These are phyloP conservation scores for Neodiprion lecontei DNA, from an alignment of 1,140 invertebrate species.

Conservation along the genomic window DNA sequence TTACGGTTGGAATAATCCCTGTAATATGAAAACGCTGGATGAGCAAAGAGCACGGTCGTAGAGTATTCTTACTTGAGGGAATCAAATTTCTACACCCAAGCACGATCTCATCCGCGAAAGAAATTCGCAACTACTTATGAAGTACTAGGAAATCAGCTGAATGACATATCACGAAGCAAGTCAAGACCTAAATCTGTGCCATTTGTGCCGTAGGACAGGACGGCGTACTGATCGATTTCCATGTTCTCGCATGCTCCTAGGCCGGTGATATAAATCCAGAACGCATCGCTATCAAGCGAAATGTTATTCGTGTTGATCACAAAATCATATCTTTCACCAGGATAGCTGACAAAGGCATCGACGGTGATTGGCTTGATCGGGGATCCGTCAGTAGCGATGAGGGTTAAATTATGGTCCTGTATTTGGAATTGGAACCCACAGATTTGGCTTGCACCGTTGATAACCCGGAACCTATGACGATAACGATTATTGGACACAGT, in stretches of 20 bases:
- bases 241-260: constrained; percentile 54
- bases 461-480: constrained; percentile 65
- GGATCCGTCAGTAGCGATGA: constrained; percentile 64
- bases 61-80: too few relatives aligned
- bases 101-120: not conserved
- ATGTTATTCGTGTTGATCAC: constrained; percentile 60
- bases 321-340: constrained; percentile 69
- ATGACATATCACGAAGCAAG: not conserved
- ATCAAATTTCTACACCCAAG: too few relatives aligned
- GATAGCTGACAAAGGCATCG: constrained; percentile 37
- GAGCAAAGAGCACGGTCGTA: too few relatives aligned
- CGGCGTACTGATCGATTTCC: not conserved
- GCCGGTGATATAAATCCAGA: constrained; percentile 63
- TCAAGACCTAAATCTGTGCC: not conserved
- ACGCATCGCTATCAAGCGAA: constrained; percentile 49
- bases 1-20: too few relatives aligned
- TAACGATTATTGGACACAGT: constrained; percentile 35
- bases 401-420: constrained; percentile 61
- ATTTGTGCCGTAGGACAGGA: not conserved
- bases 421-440: constrained; percentile 65
- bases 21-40: too few relatives aligned
- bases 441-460: constrained; percentile 64
- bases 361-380: constrained; percentile 52
- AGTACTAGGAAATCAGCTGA: not conserved
- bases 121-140: not conserved